Evolutionary conservation across 64 coral and sea anemone species (phyloP), one percentile per base, ranked within the genome.

Genomic region (Stichodactyla mertensii): DNA sequence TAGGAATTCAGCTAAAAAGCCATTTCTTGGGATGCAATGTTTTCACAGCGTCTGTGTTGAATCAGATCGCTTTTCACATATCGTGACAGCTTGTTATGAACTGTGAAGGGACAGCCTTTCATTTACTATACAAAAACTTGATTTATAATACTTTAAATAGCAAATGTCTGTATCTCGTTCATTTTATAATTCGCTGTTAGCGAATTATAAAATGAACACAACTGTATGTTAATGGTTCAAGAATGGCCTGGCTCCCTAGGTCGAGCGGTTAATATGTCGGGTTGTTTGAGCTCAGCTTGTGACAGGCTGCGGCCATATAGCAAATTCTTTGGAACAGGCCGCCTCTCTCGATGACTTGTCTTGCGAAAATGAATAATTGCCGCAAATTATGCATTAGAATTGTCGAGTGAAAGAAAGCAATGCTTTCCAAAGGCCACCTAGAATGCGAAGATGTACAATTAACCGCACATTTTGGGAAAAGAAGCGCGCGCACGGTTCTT

Each of bases 241-340:
- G 69, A 11, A 74, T 74, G 36, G 22, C 69, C 69, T 81, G 78
- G 51, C 51, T 81, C 52, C 78, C 1, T 51, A 55, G 78, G 78
- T 81, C 78, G 26, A 51, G 69, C 69, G 69, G 69, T 74, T 23
- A 74, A 74, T 55, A 55, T 24, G 60, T 58, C 83, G 83, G 83
- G n/a, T 15, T 19, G 7, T 85, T 85, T 85, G 83, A 85, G 83
- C 83, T 85, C 83, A 26, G 83, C 83, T 85, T 85, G 56, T 60
- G 83, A 58, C 83, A 85, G 83, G 60, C 27, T 85, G 83, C 52
- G 83, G 56, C 83, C 83, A 61, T 52, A 61, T 85, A 36, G 27
- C 83, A 61, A 61, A 23, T 64, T 85, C 83, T 85, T 85, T 59
- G 6, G 55, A 85, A 85, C 78, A 81, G 78, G 78, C 78, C 78